These are phyloP conservation scores for Cryptotermes secundus DNA, from an alignment of 1,140 invertebrate genomes.

Conservation along the genomic window DNA sequence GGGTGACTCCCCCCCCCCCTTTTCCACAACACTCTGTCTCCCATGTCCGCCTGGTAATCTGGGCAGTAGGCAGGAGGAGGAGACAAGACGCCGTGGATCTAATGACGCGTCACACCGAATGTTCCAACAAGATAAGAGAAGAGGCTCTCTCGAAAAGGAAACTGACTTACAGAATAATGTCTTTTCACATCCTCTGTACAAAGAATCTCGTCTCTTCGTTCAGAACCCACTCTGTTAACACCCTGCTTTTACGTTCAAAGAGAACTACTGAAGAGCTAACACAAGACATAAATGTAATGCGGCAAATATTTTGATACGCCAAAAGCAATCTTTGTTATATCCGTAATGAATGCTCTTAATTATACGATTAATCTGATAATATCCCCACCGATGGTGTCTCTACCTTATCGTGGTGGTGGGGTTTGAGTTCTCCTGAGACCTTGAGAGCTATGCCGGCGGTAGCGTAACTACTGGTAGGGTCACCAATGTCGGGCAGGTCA, in stretches of 20 bases:
- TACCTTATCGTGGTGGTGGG: no score
- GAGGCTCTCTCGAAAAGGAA: background rate
- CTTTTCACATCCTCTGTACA: background rate
- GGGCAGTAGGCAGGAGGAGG: background rate
- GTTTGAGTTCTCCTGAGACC: no score
- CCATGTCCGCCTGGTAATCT: background rate
- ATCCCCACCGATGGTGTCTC: no score
- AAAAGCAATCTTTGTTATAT: no score
- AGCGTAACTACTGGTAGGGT: no score
- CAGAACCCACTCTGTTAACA: background rate
- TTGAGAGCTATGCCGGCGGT: no score
- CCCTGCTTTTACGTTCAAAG: background rate
- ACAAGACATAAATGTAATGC: no score
- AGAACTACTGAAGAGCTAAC: no score
- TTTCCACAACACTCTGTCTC: background rate
- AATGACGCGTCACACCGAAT: constrained; percentile 30
- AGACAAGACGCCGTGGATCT: background rate
- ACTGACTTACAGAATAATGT: background rate
- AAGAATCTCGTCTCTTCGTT: background rate
- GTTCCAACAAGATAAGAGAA: constrained; percentile 24
- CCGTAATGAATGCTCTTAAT: no score
- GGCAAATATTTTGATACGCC: no score
- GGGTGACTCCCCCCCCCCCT: background rate
- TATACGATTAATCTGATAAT: no score
- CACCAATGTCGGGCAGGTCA: no score